These are phyloP conservation scores for Echinarachnius parma DNA, from an alignment of 53 echinoderm and acorn worm species.

Conservation along the genomic window DNA sequence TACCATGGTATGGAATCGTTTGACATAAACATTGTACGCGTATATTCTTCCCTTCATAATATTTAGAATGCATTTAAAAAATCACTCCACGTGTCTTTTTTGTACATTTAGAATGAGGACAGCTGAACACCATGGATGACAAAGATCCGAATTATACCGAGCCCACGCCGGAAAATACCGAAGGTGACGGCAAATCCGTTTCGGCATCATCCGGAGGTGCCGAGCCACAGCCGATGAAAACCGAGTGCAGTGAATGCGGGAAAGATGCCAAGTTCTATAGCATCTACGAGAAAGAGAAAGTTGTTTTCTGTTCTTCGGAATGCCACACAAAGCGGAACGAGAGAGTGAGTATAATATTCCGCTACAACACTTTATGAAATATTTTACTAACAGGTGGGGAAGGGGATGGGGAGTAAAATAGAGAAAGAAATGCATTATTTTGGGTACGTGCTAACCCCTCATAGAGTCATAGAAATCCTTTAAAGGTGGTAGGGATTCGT, in stretches of 20 bases:
- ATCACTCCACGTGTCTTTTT: no score
- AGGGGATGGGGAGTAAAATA: neutral
- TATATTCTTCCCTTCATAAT: no score
- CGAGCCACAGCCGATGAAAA: neutral
- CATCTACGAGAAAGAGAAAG: conserved; percentile 48
- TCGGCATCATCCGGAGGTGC: neutral
- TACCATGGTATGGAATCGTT: no score
- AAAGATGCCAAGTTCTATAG: conserved; percentile 65
- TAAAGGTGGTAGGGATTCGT: neutral
- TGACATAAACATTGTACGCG: no score
- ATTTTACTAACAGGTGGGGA: no score
- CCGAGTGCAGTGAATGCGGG: conserved; percentile 34
- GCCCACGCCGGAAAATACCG: conserved; percentile 1
- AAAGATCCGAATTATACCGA: neutral
- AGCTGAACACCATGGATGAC: no score
- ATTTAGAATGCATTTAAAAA: no score
- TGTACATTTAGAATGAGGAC: no score
- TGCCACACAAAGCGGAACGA: conserved; percentile 64
- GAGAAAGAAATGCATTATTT: neutral
- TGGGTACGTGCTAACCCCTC: no score
- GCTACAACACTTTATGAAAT: no score
- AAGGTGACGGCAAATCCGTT: no score
- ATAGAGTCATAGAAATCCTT: neutral
- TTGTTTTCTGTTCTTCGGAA: conserved; percentile 59
- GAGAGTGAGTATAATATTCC: conserved; percentile 13